phyloP scores from a whole-genome alignment of 1,140 invertebrate genomes.

The Papilio glaucus region DNA sequence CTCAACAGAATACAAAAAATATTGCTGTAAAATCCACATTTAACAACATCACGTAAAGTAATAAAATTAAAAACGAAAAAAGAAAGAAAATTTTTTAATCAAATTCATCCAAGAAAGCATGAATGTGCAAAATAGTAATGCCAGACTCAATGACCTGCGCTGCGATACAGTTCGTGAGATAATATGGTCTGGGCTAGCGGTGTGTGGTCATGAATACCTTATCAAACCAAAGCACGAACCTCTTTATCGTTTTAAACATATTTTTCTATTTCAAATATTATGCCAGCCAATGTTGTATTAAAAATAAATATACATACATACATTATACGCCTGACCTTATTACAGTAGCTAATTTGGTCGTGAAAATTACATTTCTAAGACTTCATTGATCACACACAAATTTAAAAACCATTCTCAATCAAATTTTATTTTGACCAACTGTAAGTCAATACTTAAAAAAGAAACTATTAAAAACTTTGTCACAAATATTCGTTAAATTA shows the following conservation, averaged over 20 bases:
- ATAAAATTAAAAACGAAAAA: conserved; percentile 15
- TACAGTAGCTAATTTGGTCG: background rate
- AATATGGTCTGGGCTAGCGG: conserved; percentile 56
- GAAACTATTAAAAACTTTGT: too few relatives aligned
- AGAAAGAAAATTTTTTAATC: conserved; percentile 26
- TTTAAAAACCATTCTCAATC: background rate
- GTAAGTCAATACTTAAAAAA: too few relatives aligned
- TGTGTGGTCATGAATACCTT: conserved; percentile 51
- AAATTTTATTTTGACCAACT: too few relatives aligned
- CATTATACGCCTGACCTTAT: background rate
- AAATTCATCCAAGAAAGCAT: conserved; percentile 42
- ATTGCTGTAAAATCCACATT: background rate
- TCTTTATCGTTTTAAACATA: conserved; percentile 42
- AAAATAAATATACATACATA: too few relatives aligned
- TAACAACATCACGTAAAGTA: conserved; percentile 7
- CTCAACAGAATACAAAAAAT: background rate
- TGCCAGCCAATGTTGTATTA: background rate
- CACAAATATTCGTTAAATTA: too few relatives aligned
- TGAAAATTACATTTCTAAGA: background rate
- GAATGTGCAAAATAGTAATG: conserved; percentile 50
- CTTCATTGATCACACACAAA: background rate
- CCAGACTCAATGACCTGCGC: conserved; percentile 61
- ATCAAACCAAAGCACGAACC: conserved; percentile 56
- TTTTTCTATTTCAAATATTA: conserved; percentile 9
- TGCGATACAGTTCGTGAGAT: conserved; percentile 73